Evolutionary conservation across 2,888 invertebrate species (phyloP).

Genomic region (Masnerella sp.): DNA sequence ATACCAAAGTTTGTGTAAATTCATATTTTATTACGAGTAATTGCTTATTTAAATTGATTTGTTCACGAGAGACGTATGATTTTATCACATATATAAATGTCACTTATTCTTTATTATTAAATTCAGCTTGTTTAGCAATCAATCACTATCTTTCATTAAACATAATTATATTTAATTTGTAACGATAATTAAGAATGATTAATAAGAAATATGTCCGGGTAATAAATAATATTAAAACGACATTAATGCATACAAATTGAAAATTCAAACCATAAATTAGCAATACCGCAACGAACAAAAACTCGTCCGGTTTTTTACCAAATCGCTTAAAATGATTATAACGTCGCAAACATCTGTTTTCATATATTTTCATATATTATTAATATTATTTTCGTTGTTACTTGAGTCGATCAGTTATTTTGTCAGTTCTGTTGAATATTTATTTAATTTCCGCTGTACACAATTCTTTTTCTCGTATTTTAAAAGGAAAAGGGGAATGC

Average conservation of each 20-base stretch:
- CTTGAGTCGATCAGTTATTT: constrained; percentile 9
- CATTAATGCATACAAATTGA: constrained; percentile 20
- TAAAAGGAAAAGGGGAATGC: not conserved
- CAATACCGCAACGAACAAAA: constrained; percentile 20
- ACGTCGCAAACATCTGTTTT: constrained; percentile 33
- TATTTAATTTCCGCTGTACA: not conserved
- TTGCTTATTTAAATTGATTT: constrained; percentile 23
- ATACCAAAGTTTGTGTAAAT: constrained; percentile 23
- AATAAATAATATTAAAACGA: constrained; percentile 42
- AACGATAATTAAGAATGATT: constrained; percentile 41
- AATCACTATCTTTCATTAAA: constrained; percentile 34
- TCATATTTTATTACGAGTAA: constrained; percentile 10
- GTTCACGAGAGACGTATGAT: constrained; percentile 3
- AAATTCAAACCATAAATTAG: constrained; percentile 34
- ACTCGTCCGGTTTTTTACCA: constrained; percentile 8
- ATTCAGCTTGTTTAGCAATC: constrained; percentile 39
- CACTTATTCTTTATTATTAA: constrained; percentile 35
- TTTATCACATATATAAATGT: constrained; percentile 38
- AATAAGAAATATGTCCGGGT: constrained; percentile 40
- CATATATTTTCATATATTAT: constrained; percentile 33
- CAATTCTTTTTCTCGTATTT: constrained; percentile 2
- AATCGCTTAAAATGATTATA: too few species aligned
- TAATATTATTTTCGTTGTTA: constrained; percentile 24
- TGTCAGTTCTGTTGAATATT: not conserved
- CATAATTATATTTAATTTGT: constrained; percentile 50